Base-by-base conservation (phyloP, 2,797 vertebrate genomes). In the Sparus aurata region DNA sequence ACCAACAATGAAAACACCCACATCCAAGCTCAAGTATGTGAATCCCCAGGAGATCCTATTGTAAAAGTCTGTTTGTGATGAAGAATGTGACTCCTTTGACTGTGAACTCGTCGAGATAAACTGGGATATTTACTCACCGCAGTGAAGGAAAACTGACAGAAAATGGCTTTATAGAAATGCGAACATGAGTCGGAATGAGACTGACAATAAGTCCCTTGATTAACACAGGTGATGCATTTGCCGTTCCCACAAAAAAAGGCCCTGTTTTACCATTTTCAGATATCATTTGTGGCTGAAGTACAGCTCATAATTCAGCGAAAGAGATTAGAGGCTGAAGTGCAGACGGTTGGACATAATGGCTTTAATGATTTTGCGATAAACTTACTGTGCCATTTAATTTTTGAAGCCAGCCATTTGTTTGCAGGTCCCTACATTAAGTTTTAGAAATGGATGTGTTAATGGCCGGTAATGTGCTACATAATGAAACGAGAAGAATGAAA, bases 1-100 rank as follows among this genome's bases (percentile, higher is more conserved):
- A 34, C 58, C 4, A 75, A 85, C 64, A 79, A 67, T 82, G 54
- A 82, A 82, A 43, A 45, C 23, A 63, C 12, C n/a, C 45, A 47
- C 23, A 45, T 45, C 67, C 54, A 59, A 62, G 25, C 11, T 71
- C 9, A 1, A 49, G 54, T 22, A 43, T 62, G 30, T 15, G 66
- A 2, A 49, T 22, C 52, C 67, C 43, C 5, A 2, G 46, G 65
- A 49, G 52, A 50, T 45, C 25, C 49, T 59, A 6, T 12, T 54
- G 38, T 50, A n/a, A 0, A 60, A 34, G 22, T 66, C 11, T 81
- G 12, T 58, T 45, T 18, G 17, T 52, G 59, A 65, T 23, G 12
- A 73, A 64, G 34, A 50, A 22, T 27, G n/a, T 54, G 23, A 63
- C 34, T 50, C 52, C 11, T 64, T 22, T 50, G 49, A 55, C 52